These are phyloP conservation scores for Aplochiton taeniatus DNA, from an alignment of 2,797 vertebrate genomes.

Conservation along the genomic window DNA sequence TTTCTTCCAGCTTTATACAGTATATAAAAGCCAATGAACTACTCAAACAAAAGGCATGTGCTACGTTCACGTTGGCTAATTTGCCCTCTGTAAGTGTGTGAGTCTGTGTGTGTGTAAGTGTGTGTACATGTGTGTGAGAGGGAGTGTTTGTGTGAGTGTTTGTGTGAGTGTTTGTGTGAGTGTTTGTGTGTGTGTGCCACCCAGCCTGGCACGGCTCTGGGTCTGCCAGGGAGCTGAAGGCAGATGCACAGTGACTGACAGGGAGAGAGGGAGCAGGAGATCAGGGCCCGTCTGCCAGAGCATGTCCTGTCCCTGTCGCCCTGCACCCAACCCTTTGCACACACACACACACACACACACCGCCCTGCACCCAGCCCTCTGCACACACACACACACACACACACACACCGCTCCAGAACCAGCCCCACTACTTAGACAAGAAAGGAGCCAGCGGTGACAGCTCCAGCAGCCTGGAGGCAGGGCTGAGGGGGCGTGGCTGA, in stretches of 20 bases:
- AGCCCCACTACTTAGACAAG: constrained; percentile 71
- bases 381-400: too few species aligned
- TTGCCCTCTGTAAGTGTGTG: constrained; percentile 45
- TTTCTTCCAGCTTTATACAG: too few species aligned
- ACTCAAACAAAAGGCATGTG: too few species aligned
- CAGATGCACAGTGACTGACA: constrained; percentile 64
- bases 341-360: too few species aligned
- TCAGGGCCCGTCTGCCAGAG: constrained; percentile 70
- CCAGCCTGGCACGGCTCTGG: constrained; percentile 61
- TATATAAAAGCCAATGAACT: too few species aligned
- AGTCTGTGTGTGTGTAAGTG: constrained; percentile 36
- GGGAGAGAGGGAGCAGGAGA: constrained; percentile 69
- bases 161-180: too few species aligned
- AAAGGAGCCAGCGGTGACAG: constrained; percentile 69
- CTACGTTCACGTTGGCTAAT: constrained; percentile 3
- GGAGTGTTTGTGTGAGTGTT: too few species aligned
- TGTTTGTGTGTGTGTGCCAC: too few species aligned
- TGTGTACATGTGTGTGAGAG: constrained; percentile 36
- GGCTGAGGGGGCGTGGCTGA: constrained; percentile 25
- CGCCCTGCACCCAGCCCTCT: too few species aligned
- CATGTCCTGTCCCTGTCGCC: constrained; percentile 66
- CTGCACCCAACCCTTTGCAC: too few species aligned
- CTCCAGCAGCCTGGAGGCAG: constrained; percentile 56
- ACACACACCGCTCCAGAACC: constrained; percentile 49
- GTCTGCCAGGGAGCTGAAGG: constrained; percentile 43